A percentile compares a stretch with the other conserved stretches of the same genome.
phyloP scores from a whole-genome alignment of 2,797 vertebrate species.

The Phalanger gymnotis region DNA sequence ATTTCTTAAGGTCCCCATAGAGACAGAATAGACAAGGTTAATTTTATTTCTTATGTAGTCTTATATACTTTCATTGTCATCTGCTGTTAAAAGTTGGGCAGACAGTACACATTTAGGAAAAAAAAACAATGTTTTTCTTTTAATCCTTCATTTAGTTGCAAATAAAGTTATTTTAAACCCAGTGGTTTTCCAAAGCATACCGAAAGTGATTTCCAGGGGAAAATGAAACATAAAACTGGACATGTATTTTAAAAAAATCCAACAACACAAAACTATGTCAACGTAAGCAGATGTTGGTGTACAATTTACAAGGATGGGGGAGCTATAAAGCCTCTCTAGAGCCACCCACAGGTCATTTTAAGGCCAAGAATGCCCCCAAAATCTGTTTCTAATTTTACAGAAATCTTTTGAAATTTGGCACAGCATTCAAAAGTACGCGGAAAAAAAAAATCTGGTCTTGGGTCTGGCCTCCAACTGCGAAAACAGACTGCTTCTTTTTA shows the following conservation, averaged over 20 bases:
- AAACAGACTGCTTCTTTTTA: constrained; percentile 83
- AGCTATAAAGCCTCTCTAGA: constrained; percentile 78
- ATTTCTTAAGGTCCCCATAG: constrained; percentile 57
- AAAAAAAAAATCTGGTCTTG: constrained; percentile 74
- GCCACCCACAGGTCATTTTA: constrained; percentile 81
- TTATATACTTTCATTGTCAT: constrained; percentile 49
- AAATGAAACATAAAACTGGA: constrained; percentile 72
- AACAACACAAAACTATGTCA: constrained; percentile 73
- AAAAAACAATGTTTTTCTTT: constrained; percentile 32
- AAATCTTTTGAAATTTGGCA: constrained; percentile 87
- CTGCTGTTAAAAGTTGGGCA: constrained; percentile 68
- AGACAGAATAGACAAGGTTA: constrained; percentile 53
- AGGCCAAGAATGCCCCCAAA: constrained; percentile 84
- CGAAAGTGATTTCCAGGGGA: constrained; percentile 70
- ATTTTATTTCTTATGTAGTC: constrained; percentile 61
- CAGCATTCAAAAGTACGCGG: constrained; percentile 80
- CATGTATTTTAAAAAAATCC: constrained; percentile 57
- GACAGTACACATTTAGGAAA: neutral
- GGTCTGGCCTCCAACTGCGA: constrained; percentile 82
- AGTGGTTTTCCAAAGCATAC: constrained; percentile 68
- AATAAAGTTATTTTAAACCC: constrained; percentile 51
- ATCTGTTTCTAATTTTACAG: constrained; percentile 88
- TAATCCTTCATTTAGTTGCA: constrained; percentile 52
- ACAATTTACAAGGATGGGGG: constrained; percentile 77
- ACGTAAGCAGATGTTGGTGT: constrained; percentile 83